Conservation (phyloP, 2,797 vertebrate species). For the Eutrigla gurnardus region DNA sequence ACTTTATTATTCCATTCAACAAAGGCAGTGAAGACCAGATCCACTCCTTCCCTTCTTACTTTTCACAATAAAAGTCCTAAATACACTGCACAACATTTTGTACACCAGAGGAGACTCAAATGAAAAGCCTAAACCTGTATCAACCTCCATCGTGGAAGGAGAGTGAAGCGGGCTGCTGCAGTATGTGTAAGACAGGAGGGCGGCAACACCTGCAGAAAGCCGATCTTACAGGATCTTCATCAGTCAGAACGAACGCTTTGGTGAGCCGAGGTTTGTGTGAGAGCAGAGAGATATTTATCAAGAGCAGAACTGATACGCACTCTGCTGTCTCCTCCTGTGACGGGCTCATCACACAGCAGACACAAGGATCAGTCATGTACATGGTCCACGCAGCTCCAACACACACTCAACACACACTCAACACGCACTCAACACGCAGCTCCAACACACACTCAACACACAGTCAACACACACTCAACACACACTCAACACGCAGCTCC, state of each 20-base stretch:
- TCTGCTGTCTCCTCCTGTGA: constrained; percentile 84
- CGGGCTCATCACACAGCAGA: constrained; percentile 88
- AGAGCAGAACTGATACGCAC: constrained; percentile 90
- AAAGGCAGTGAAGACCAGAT: neutral
- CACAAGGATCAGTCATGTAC: constrained; percentile 87
- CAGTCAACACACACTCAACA: too few species aligned
- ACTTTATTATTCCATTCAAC: neutral
- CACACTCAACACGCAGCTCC: too few species aligned
- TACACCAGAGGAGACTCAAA: neutral
- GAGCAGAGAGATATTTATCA: constrained; percentile 91
- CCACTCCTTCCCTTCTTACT: neutral
- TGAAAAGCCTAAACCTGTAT: neutral
- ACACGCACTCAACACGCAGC: neutral
- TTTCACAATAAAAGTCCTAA: neutral
- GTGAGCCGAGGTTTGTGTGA: constrained; percentile 88
- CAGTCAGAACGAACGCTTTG: constrained; percentile 91
- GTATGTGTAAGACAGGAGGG: constrained; percentile 11
- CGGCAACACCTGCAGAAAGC: constrained; percentile 84
- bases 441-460: neutral
- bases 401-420: constrained; percentile 55
- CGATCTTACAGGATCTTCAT: constrained; percentile 91
- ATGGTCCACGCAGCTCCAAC: constrained; percentile 65
- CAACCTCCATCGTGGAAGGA: neutral
- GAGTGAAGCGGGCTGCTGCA: neutral
- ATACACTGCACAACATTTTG: neutral